Evolutionary conservation across 1,140 invertebrate species (phyloP), one percentile per base, ranked within the genome.

Genomic region (Apis florea): DNA sequence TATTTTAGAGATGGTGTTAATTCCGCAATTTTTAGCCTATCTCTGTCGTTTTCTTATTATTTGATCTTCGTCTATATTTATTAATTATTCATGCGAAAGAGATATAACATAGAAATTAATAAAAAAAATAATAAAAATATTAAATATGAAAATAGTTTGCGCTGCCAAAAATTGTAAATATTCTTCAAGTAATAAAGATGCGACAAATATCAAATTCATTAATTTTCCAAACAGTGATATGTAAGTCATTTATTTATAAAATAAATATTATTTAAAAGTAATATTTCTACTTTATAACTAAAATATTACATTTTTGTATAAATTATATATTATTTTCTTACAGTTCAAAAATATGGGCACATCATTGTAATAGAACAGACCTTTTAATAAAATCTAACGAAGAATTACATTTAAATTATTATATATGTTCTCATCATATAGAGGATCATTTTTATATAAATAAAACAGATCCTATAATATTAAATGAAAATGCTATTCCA

Each of bases 391-490:
- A 90, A 68, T 85, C 88, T 5, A 87, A 83, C n/a, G 72, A 82
- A 66, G 88, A 90, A 70, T 73, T 90, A 15, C 87, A 90, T 74
- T 73, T 66, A 3, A 89, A 89, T 85, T 87, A 89, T 72, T 89
- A 89, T 40, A 79, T 90, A 78, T 90, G 90, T 59, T 88, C 89
- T 17, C 68, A 90, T 72, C 90, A 90, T 26, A 86, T 90, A 70
- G 87, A 89, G 64, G 88, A 90, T 61, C 85, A 54, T 26, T 87
- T 71, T 83, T 90, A 86, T n/a, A 75, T 89, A 17, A 89, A 82
- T 54, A 90, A 90, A 83, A 77, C 56, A 40, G 68, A 85, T 76
- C 81, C 84, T 11, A 64, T 89, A 24, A 68, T 83, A 49, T 73
- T 90, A 67, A 74, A 87, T 13, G 70, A 90, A 78, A 80, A 83